Conservation (phyloP, 2,797 vertebrate species). For the Geotrypetes seraphini region DNA sequence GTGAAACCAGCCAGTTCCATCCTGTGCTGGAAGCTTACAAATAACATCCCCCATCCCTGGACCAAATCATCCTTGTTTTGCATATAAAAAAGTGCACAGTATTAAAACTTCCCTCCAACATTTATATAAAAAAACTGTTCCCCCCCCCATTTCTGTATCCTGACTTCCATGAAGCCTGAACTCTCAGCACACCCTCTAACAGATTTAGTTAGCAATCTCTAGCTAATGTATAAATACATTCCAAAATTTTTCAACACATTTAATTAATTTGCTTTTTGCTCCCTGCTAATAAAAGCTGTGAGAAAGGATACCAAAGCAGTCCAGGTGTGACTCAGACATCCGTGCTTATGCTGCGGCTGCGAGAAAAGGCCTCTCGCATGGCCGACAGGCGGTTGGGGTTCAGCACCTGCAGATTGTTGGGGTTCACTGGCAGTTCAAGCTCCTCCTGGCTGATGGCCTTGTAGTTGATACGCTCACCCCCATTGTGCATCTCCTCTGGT, state of each 20-base stretch:
- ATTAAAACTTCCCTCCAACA: constrained; percentile 25
- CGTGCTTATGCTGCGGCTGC: constrained; percentile 93
- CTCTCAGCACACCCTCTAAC: no score
- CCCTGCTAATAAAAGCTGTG: no score
- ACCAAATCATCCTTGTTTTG: accelerated
- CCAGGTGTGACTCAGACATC: constrained; percentile 65
- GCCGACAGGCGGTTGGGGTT: constrained; percentile 83
- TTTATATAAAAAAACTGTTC: constrained; percentile 6
- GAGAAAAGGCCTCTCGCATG: constrained; percentile 88
- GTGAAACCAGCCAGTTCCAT: no score
- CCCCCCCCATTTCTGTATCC: no score
- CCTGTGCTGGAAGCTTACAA: no score
- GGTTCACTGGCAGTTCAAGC: constrained; percentile 60
- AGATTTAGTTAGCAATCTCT: no score
- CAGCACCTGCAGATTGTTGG: constrained; percentile 73
- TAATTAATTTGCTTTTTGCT: no score
- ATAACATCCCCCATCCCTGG: no score
- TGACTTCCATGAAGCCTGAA: no score
- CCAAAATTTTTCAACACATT: constrained; percentile 3
- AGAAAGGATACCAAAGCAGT: background rate
- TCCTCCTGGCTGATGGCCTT: constrained; percentile 78
- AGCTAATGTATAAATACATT: constrained; percentile 8
- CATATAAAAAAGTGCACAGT: constrained; percentile 18
- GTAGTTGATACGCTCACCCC: constrained; percentile 77
- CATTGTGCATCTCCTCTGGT: constrained; percentile 76